These are phyloP conservation scores for Peromyscus attwateri DNA, from an alignment of 2,797 vertebrate species.

Conservation along the genomic window DNA sequence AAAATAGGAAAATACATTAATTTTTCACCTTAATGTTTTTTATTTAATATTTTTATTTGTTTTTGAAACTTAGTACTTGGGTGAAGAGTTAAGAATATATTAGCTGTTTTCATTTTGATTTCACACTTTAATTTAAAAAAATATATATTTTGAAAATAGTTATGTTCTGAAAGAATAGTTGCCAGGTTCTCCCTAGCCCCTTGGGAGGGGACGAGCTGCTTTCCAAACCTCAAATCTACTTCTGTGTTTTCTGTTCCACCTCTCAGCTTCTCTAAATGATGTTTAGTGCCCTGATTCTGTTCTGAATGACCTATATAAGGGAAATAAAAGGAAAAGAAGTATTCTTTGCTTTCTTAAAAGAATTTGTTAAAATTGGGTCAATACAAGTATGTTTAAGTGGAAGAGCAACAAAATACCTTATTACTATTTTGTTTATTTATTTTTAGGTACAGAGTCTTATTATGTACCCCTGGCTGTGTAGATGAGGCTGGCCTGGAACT, in stretches of 20 bases:
- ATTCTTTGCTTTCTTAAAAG: slow-evolving; percentile 48
- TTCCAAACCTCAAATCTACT: slow-evolving; percentile 76
- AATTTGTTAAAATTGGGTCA: slow-evolving; percentile 63
- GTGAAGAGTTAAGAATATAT: slow-evolving; percentile 56
- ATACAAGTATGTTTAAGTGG: slow-evolving; percentile 12
- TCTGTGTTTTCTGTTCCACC: slow-evolving; percentile 80
- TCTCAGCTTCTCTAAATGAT: slow-evolving; percentile 76
- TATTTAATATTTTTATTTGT: slow-evolving; percentile 61
- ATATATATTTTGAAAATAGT: slow-evolving; percentile 70
- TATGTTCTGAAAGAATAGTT: slow-evolving; percentile 66
- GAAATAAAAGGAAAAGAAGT: slow-evolving; percentile 41
- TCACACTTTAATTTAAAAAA: slow-evolving; percentile 42
- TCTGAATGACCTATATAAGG: slow-evolving; percentile 76
- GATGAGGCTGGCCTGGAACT: background rate
- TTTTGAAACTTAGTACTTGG: slow-evolving; percentile 50
- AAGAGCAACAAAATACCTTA: slow-evolving; percentile 19
- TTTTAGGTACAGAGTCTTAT: background rate
- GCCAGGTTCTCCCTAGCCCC: slow-evolving; percentile 29
- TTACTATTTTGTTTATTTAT: background rate
- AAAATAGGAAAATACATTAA: slow-evolving; percentile 62
- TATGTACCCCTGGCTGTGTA: background rate
- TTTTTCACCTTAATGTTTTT: slow-evolving; percentile 61
- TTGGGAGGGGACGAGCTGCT: slow-evolving; percentile 4
- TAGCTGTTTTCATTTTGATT: slow-evolving; percentile 64
- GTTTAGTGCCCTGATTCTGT: slow-evolving; percentile 76